These are phyloP conservation scores for Pandemis heparana DNA, from an alignment of 2,888 invertebrate species.

Conservation along the genomic window DNA sequence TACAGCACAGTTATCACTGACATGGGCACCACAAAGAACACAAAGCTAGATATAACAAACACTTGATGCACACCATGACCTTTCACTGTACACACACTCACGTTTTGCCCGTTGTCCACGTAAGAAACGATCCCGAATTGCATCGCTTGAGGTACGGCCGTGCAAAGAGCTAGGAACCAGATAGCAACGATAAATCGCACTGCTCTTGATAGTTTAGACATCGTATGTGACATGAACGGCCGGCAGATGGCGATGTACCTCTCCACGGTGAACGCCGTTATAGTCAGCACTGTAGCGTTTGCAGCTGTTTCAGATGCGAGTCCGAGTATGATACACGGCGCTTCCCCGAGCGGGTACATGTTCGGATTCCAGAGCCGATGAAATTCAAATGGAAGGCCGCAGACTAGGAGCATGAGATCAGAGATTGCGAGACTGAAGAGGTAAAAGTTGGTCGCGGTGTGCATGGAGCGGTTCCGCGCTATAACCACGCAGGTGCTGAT, in stretches of 20 bases:
- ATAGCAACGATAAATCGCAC: conserved; percentile 90
- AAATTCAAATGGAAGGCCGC: conserved; percentile 93
- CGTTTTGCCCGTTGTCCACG: conserved; percentile 77
- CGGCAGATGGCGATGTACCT: conserved; percentile 95
- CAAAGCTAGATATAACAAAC: conserved; percentile 92
- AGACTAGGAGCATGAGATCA: conserved; percentile 89
- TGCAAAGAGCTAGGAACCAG: conserved; percentile 91
- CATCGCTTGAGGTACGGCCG: conserved; percentile 92
- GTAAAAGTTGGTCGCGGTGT: conserved; percentile 94
- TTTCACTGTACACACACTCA: conserved; percentile 86
- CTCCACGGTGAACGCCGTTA: conserved; percentile 95
- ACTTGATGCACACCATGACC: conserved; percentile 87
- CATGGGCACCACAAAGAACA: conserved; percentile 96
- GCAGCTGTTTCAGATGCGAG: conserved; percentile 94
- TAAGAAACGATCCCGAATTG: conserved; percentile 90
- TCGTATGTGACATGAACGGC: conserved; percentile 93
- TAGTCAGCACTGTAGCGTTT: conserved; percentile 94
- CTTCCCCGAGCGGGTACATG: conserved; percentile 91
- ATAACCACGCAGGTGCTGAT: conserved; percentile 93
- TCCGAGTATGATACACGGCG: conserved; percentile 90
- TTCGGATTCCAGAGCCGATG: conserved; percentile 91
- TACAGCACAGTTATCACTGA: conserved; percentile 94
- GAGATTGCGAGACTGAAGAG: conserved; percentile 92
- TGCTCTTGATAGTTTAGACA: conserved; percentile 93
- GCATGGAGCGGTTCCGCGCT: conserved; percentile 91